phyloP scores from a whole-genome alignment of 2,797 vertebrate species.

The Lerista edwardsae region DNA sequence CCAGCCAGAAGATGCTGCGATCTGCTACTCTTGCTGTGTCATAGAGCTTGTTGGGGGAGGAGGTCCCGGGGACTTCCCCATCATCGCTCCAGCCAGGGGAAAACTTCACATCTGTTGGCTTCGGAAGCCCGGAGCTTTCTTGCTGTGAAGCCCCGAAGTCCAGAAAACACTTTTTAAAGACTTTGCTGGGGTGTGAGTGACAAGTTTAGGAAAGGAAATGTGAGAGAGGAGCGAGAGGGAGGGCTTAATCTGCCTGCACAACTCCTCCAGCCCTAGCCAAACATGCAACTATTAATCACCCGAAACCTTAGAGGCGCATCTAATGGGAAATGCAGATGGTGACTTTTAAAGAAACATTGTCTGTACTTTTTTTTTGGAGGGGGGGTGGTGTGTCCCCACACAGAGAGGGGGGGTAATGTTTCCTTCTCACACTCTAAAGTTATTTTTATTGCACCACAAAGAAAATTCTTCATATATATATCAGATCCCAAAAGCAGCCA shows the following conservation, averaged over 20 bases:
- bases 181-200: slow-evolving; percentile 90
- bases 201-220: slow-evolving; percentile 94
- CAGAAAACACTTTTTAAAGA: slow-evolving; percentile 88
- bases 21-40: slow-evolving; percentile 32
- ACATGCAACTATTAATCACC: slow-evolving; percentile 96
- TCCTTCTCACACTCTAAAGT: slow-evolving; percentile 68
- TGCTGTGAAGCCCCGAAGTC: slow-evolving; percentile 56
- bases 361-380: slow-evolving; percentile 74
- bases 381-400: slow-evolving; percentile 22
- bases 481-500: slow-evolving; percentile 48
- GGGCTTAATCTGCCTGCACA: slow-evolving; percentile 84
- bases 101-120: not conserved
- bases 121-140: slow-evolving; percentile 45
- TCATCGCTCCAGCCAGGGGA: slow-evolving; percentile 12
- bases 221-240: slow-evolving; percentile 86
- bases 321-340: slow-evolving; percentile 98
- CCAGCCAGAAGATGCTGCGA: slow-evolving; percentile 8
- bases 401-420: slow-evolving; percentile 68
- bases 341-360: slow-evolving; percentile 96
- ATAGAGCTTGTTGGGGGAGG: slow-evolving; percentile 4
- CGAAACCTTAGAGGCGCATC: slow-evolving; percentile 96
- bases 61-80: slow-evolving; percentile 39
- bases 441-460: slow-evolving; percentile 79
- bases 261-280: slow-evolving; percentile 92
- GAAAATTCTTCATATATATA: no score